These are phyloP conservation scores for Cassiopea andromeda DNA, from an alignment of 30 jellyfish, hydroid and myxozoan species.

Conservation along the genomic window DNA sequence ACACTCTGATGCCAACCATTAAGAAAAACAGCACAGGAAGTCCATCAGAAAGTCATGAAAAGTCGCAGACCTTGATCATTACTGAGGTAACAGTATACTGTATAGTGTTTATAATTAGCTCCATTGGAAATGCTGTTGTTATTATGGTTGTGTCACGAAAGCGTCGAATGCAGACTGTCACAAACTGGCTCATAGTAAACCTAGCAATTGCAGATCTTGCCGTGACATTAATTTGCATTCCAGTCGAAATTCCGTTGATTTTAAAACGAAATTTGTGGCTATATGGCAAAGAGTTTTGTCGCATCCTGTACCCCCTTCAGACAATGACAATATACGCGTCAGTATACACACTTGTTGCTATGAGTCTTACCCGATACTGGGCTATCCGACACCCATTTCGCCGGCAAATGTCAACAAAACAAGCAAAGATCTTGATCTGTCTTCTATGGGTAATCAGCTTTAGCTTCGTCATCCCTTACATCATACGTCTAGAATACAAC, in stretches of 20 bases:
- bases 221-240: slow-evolving; percentile 85
- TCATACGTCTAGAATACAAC: slow-evolving; percentile 61
- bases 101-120: slow-evolving; percentile 67
- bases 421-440: slow-evolving; percentile 84
- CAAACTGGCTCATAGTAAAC: slow-evolving; percentile 94
- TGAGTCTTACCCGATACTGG: slow-evolving; percentile 96
- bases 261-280: slow-evolving; percentile 69
- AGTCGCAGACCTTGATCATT: slow-evolving; percentile 34
- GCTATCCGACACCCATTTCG: slow-evolving; percentile 91
- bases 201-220: slow-evolving; percentile 93
- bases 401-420: slow-evolving; percentile 82
- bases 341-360: slow-evolving; percentile 89
- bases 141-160: slow-evolving; percentile 81
- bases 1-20: background rate
- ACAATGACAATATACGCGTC: slow-evolving; percentile 93
- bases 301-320: slow-evolving; percentile 89
- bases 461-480: slow-evolving; percentile 88
- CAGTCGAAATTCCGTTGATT: slow-evolving; percentile 89
- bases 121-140: slow-evolving; percentile 87
- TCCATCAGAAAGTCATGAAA: background rate
- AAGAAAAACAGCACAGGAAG: background rate
- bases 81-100: slow-evolving; percentile 57
- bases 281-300: slow-evolving; percentile 88
- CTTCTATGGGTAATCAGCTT: slow-evolving; percentile 87
- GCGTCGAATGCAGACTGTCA: slow-evolving; percentile 96